Conservation (phyloP, 2,888 invertebrate genomes). For the Miltochrista miniata region DNA sequence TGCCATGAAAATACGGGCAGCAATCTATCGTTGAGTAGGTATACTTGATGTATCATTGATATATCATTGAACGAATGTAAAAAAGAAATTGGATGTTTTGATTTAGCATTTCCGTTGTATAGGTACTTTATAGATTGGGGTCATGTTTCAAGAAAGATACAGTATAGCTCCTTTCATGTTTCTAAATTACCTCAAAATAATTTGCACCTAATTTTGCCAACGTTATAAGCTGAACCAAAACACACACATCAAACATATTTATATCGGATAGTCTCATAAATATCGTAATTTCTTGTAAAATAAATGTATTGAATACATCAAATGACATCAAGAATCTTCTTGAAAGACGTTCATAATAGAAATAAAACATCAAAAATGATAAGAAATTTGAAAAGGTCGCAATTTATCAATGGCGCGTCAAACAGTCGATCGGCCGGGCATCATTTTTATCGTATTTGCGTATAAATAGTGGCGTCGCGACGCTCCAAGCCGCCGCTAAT, state of each 20-base stretch:
- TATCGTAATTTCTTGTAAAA: neutral
- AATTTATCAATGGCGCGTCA: constrained; percentile 82
- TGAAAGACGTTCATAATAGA: constrained; percentile 45
- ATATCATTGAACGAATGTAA: constrained; percentile 34
- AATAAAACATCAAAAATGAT: constrained; percentile 58
- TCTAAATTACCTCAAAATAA: too few species aligned
- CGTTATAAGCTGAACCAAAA: too few species aligned
- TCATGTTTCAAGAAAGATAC: too few species aligned
- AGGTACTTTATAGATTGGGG: too few species aligned
- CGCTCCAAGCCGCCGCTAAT: constrained; percentile 80
- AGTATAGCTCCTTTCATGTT: too few species aligned
- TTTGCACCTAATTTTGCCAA: too few species aligned
- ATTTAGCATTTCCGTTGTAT: neutral
- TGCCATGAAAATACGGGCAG: constrained; percentile 56
- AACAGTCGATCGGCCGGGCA: constrained; percentile 80
- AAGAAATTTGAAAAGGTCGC: constrained; percentile 73
- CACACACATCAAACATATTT: neutral
- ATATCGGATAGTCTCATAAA: neutral
- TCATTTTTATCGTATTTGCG: constrained; percentile 83
- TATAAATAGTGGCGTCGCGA: constrained; percentile 81
- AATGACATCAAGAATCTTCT: constrained; percentile 49
- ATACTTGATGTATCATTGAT: constrained; percentile 35
- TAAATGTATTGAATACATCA: constrained; percentile 37
- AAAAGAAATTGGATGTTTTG: constrained; percentile 7
- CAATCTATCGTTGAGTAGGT: constrained; percentile 41